phyloP scores from a whole-genome alignment of 2,888 invertebrate genomes.

The Spicauda simplicius region DNA sequence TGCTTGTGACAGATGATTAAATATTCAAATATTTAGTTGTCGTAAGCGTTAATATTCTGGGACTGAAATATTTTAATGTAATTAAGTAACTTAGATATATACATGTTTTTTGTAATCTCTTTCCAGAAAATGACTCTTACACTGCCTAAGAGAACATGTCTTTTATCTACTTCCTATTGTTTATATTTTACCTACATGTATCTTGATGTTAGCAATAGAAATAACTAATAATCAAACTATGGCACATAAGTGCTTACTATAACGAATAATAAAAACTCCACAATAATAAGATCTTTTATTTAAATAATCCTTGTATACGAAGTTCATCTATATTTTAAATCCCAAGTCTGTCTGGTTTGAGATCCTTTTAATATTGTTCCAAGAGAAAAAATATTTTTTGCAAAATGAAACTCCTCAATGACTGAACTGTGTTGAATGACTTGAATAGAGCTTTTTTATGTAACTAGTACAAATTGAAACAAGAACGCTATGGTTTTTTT shows the following conservation, averaged over 20 bases:
- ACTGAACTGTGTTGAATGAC: too few species aligned
- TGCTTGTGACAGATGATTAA: conserved; percentile 51
- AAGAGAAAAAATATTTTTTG: too few species aligned
- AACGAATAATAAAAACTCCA: not conserved
- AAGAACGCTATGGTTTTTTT: too few species aligned
- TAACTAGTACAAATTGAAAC: too few species aligned
- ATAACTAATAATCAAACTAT: conserved; percentile 8
- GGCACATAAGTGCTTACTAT: conserved; percentile 10
- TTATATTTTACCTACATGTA: not conserved
- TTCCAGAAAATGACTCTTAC: conserved; percentile 15
- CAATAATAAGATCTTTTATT: not conserved
- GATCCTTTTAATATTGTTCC: too few species aligned
- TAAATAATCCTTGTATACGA: too few species aligned
- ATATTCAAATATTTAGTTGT: conserved; percentile 4
- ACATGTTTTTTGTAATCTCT: conserved; percentile 16
- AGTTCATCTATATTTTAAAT: too few species aligned
- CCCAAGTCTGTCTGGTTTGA: too few species aligned
- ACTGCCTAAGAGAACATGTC: conserved; percentile 25
- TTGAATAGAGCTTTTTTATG: too few species aligned
- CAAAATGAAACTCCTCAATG: too few species aligned
- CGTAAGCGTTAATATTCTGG: conserved; percentile 1
- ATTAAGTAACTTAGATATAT: conserved; percentile 25
- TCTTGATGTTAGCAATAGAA: conserved; percentile 29
- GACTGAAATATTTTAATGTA: conserved; percentile 24
- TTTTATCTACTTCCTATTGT: conserved; percentile 11